Evolutionary conservation across 2,797 vertebrate species (phyloP).

Genomic region (Florisuga fusca): DNA sequence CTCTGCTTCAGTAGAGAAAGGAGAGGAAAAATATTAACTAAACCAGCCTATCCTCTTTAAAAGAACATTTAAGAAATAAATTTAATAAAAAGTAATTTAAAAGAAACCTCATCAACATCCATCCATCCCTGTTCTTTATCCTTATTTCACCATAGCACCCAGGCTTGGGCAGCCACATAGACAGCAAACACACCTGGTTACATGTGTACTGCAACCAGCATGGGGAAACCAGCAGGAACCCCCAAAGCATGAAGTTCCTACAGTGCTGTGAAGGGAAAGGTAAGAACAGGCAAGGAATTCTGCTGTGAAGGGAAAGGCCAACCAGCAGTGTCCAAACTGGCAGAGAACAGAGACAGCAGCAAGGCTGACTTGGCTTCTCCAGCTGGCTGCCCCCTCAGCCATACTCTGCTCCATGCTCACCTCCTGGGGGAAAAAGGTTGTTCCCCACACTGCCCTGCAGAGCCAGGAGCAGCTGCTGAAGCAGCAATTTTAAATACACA

Average conservation of each 20-base stretch:
- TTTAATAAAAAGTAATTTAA: neutral
- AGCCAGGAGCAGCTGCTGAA: neutral
- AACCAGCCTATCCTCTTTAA: neutral
- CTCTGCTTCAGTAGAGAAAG: neutral
- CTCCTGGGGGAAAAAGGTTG: too few species aligned
- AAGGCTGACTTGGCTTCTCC: too few species aligned
- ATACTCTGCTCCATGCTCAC: too few species aligned
- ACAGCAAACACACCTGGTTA: neutral
- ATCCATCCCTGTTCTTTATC: neutral
- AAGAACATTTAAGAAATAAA: neutral
- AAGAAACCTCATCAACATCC: neutral
- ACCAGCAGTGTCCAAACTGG: too few species aligned
- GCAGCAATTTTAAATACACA: neutral
- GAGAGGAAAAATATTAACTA: neutral
- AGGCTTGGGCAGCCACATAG: neutral
- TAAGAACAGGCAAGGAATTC: neutral
- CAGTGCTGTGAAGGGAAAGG: neutral
- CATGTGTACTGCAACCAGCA: rapidly evolving
- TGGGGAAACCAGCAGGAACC: neutral
- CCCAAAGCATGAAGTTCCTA: neutral
- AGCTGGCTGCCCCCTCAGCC: too few species aligned
- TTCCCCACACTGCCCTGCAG: too few species aligned
- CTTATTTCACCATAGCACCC: neutral
- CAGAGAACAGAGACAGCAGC: too few species aligned
- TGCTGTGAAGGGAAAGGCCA: neutral